A percentile compares a stretch with the other conserved stretches of the same genome.
These are phyloP conservation scores for Drosophila kambysellisi DNA, from an alignment of 2,888 invertebrate species.

Conservation along the genomic window DNA sequence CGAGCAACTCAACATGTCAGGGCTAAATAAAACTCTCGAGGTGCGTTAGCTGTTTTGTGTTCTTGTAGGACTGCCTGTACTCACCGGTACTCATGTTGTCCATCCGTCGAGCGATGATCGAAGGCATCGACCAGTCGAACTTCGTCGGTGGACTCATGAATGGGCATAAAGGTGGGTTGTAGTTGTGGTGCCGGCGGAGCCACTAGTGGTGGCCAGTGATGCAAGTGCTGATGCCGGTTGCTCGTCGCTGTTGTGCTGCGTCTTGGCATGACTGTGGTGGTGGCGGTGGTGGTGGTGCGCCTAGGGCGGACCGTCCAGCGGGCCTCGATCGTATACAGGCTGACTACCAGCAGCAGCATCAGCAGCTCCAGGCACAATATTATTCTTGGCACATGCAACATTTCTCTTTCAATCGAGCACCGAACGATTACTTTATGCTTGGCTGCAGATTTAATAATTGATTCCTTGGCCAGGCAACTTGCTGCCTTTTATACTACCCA, in stretches of 20 bases:
- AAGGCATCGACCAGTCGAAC: constrained; percentile 67
- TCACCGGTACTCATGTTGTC: constrained; percentile 76
- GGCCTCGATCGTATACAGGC: constrained; percentile 26
- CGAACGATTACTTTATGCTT: constrained; percentile 46
- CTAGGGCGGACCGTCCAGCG: constrained; percentile 43
- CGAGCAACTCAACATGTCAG: neutral
- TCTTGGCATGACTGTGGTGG: constrained; percentile 4
- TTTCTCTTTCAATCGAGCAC: constrained; percentile 20
- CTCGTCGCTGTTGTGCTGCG: constrained; percentile 30
- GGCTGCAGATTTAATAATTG: constrained; percentile 63
- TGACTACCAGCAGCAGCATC: constrained; percentile 9
- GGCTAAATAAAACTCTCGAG: neutral
- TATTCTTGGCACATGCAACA: constrained; percentile 20
- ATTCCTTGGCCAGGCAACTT: constrained; percentile 45
- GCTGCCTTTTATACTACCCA: constrained; percentile 68
- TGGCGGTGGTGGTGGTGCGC: constrained; percentile 47
- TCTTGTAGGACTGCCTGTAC: neutral
- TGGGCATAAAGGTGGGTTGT: neutral
- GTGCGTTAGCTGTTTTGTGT: neutral
- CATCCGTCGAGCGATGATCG: constrained; percentile 63
- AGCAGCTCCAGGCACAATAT: constrained; percentile 17
- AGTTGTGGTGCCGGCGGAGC: constrained; percentile 39
- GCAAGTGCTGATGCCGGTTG: constrained; percentile 44
- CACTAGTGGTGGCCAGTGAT: constrained; percentile 47
- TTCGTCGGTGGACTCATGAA: neutral